Evolutionary conservation across 2,113 vertebrate species (phyloP).

Genomic region (Oxyura jamaicensis): DNA sequence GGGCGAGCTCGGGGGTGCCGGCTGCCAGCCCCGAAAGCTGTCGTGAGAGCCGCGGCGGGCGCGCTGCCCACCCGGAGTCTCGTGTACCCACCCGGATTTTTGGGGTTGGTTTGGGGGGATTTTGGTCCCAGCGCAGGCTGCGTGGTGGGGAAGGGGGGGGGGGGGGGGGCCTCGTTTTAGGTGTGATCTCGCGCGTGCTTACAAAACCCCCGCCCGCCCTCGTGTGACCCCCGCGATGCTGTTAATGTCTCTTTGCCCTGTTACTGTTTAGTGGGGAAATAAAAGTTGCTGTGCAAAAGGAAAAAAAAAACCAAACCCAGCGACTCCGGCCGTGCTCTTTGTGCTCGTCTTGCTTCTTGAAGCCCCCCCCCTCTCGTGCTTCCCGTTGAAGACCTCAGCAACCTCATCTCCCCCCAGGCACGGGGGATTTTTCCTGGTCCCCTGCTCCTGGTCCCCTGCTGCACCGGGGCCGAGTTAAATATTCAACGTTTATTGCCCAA

Average conservation of each 20-base stretch:
- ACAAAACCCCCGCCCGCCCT: neutral
- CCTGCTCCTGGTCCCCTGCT: too few relatives aligned
- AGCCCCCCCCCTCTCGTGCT: too few relatives aligned
- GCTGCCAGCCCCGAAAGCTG: neutral
- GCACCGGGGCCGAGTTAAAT: too few relatives aligned
- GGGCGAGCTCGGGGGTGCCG: neutral
- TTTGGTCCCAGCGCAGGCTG: fast-evolving
- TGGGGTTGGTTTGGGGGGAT: neutral
- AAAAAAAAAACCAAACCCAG: neutral
- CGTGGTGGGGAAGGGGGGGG: neutral
- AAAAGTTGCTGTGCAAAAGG: constrained; percentile 39
- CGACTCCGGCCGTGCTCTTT: too few relatives aligned
- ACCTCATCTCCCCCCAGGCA: too few relatives aligned
- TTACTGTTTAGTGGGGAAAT: constrained; percentile 39
- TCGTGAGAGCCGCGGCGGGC: neutral
- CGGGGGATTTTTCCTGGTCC: too few relatives aligned
- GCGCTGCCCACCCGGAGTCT: neutral
- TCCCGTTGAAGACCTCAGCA: too few relatives aligned
- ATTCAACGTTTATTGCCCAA: too few relatives aligned
- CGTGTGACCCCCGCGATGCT: neutral
- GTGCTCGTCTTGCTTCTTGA: neutral
- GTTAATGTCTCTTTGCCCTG: neutral
- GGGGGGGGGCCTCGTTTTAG: neutral
- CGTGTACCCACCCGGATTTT: fast-evolving
- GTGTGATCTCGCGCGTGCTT: neutral